Percentiles rank a stretch among this genome's conserved stretches.
Evolutionary conservation across 2,797 vertebrate species (phyloP).

Genomic region (Mionectes olivaceus): DNA sequence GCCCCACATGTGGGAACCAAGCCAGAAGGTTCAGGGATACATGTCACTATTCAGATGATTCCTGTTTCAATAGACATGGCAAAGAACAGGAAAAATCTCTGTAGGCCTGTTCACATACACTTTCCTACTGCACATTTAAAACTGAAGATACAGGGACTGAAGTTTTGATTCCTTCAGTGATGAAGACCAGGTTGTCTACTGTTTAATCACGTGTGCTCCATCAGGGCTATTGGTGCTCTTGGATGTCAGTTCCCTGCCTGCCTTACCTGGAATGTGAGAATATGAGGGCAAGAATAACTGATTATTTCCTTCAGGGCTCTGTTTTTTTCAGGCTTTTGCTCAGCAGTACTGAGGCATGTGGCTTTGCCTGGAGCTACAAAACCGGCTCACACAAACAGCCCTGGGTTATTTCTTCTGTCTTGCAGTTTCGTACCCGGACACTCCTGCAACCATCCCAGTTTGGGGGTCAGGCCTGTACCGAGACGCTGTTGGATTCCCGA

Average conservation of each 20-base stretch:
- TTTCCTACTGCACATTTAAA: neutral
- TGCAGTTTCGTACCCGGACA: slow-evolving; percentile 83
- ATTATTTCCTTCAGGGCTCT: neutral
- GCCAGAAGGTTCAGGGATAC: neutral
- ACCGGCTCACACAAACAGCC: neutral
- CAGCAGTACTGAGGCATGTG: neutral
- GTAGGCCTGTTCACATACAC: neutral
- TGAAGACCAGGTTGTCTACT: neutral
- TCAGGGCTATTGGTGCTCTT: neutral
- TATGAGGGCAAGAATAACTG: neutral
- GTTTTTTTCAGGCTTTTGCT: neutral
- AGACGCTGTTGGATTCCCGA: slow-evolving; percentile 80
- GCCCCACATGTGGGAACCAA: neutral
- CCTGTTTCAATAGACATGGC: neutral
- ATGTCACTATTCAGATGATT: neutral
- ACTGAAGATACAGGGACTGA: neutral
- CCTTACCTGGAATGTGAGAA: neutral
- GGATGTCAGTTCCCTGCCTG: neutral
- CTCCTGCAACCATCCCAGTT: slow-evolving; percentile 87
- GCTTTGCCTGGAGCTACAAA: neutral
- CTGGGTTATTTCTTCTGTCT: neutral
- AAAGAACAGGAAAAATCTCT: neutral
- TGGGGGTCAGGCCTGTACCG: slow-evolving; percentile 83
- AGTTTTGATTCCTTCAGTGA: neutral
- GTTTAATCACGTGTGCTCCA: neutral